Conservation (phyloP, 2,888 invertebrate genomes). For the Periphyllus acericola region DNA sequence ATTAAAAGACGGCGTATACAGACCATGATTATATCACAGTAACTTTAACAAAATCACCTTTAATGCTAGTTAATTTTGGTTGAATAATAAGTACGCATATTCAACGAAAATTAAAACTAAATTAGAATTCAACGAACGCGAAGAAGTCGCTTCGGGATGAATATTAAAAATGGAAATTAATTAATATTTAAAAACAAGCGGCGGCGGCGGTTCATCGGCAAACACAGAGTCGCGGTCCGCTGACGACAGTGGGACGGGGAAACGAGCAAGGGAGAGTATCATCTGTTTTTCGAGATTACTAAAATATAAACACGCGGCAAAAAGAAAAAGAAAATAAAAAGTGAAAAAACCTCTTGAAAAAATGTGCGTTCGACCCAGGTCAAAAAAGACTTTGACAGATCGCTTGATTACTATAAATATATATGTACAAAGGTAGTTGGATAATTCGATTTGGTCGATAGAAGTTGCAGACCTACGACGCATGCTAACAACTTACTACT, state of each 20-base stretch:
- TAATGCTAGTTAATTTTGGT: neutral
- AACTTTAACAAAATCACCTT: no score
- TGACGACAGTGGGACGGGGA: neutral
- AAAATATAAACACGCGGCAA: neutral
- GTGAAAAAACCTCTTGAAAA: neutral
- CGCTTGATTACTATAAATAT: neutral
- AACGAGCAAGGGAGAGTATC: no score
- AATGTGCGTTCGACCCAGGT: neutral
- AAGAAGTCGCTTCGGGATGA: neutral
- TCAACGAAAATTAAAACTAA: neutral
- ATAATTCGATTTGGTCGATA: neutral
- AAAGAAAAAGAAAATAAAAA: neutral
- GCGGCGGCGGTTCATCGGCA: neutral
- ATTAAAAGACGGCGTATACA: no score
- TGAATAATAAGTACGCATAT: neutral
- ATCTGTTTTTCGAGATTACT: neutral
- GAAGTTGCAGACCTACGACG: neutral
- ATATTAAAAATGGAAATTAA: slow-evolving; percentile 8
- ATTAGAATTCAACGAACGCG: neutral
- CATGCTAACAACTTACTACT: neutral
- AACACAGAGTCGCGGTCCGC: neutral
- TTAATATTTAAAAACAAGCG: neutral
- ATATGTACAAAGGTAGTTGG: neutral
- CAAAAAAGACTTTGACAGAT: neutral
- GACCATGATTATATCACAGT: no score